Evolutionary conservation across 2,888 invertebrate species (phyloP), one percentile per base, ranked within the genome.

Genomic region (Suillia variegata): DNA sequence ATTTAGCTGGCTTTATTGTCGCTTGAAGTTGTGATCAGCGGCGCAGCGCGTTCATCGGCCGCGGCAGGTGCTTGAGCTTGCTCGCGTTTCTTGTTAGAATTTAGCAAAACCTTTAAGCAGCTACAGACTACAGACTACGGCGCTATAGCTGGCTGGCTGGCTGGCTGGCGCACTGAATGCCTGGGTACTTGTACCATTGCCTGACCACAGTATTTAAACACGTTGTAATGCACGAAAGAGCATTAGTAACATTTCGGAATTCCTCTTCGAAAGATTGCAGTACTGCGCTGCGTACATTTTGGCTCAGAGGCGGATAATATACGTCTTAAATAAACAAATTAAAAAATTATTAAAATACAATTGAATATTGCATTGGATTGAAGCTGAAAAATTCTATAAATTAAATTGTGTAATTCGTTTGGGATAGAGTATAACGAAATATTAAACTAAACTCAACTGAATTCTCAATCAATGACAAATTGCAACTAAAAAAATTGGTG

Each of bases 401-500:
- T n/a, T n/a, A 13, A 38, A 31, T 31, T 31, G 6, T 48, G n/a
- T 22, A 18, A 21, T 24, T 48, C 21, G 13, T 21, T 48, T 20
- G 17, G 21, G 21, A n/a, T n/a, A n/a, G n/a, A n/a, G n/a, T n/a
- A n/a, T 45, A 45, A 10, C 38, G 38, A 20, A 15, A 17, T 10
- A 22, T 6, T 22, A 49, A 49, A 24, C 22, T 2, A 24, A 24
- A 22, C 22, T 3, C 8, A 22, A 5, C 22, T 62, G 54, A 54
- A 66, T 68, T 55, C 34, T 59, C 53, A 42, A 59, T 57, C 64
- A 67, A 73, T 73, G 72, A 74, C 69, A 68, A 65, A 55, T 65
- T 61, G 69, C 70, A 66, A 64, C 17, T 67, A 69, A 66, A n/a
- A n/a, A n/a, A n/a, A 70, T 76, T 74, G 76, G 81, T 81, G 80